Evolutionary conservation across 2,113 vertebrate genomes (phyloP).

Genomic region (Saguinus imperator): DNA sequence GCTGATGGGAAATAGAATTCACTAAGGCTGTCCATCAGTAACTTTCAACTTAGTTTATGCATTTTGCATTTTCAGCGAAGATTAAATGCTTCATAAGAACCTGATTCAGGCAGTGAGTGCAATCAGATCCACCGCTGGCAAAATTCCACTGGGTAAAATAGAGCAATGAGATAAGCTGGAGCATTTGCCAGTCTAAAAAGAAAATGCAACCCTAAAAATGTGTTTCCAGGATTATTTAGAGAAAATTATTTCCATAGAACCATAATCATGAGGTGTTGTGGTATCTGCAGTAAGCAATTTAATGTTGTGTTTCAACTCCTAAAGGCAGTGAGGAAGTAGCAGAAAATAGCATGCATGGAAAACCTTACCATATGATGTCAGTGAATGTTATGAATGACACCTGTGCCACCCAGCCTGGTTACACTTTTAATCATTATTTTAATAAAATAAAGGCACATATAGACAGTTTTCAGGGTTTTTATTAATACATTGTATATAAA

Average conservation of each 20-base stretch:
- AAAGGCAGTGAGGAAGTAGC: background rate
- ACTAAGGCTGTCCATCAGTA: background rate
- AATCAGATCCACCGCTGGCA: background rate
- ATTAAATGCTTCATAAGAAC: background rate
- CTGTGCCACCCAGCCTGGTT: background rate
- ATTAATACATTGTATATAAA: background rate
- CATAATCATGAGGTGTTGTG: slow-evolving; percentile 30
- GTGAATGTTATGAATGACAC: background rate
- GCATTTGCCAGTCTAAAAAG: background rate
- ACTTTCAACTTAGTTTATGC: background rate
- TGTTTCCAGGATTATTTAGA: slow-evolving; percentile 20
- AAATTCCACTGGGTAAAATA: background rate
- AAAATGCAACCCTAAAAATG: background rate
- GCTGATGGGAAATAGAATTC: slow-evolving; percentile 31
- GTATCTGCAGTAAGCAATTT: background rate
- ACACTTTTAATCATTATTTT: slow-evolving; percentile 16
- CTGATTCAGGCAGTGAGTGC: background rate
- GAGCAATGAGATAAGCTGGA: background rate
- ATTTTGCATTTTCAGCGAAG: slow-evolving; percentile 4
- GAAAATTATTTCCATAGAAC: slow-evolving; percentile 44
- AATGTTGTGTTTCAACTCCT: slow-evolving; percentile 12
- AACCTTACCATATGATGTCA: background rate
- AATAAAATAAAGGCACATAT: background rate
- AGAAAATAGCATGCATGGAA: background rate
- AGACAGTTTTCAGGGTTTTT: background rate